Conservation (phyloP, 2,797 vertebrate species). For the Hyperoplus immaculatus region DNA sequence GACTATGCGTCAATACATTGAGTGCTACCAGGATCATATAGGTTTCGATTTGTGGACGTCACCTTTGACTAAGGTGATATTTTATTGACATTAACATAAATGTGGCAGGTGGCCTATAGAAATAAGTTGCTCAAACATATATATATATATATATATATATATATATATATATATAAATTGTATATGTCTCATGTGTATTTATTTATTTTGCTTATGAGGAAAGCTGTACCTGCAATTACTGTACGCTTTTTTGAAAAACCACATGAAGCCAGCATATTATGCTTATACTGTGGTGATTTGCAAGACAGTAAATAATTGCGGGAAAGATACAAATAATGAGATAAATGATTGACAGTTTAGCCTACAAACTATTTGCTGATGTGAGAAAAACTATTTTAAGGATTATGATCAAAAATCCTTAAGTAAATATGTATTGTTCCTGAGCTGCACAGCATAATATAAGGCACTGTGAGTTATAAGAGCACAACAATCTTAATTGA, state of each 20-base stretch:
- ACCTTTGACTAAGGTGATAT: neutral
- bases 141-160: neutral
- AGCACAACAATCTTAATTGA: neutral
- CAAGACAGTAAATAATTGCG: neutral
- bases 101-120: neutral
- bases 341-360: constrained; percentile 11
- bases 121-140: neutral
- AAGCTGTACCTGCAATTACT: neutral
- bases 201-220: constrained; percentile 1
- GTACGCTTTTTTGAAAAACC: constrained; percentile 9
- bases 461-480: neutral
- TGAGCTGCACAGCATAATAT: neutral
- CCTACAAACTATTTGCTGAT: neutral
- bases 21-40: neutral
- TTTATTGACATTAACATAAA: neutral
- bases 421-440: neutral
- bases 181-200: neutral
- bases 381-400: neutral
- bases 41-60: constrained; percentile 7
- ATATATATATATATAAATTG: neutral
- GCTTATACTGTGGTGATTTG: neutral
- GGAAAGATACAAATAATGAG: constrained; percentile 1
- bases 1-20: neutral
- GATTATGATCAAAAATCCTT: neutral
- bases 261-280: constrained; percentile 27